A percentile compares a stretch with the other conserved stretches of the same genome.
These are phyloP conservation scores for Metopolophium dirhodum DNA, from an alignment of 1,140 invertebrate species.

Conservation along the genomic window DNA sequence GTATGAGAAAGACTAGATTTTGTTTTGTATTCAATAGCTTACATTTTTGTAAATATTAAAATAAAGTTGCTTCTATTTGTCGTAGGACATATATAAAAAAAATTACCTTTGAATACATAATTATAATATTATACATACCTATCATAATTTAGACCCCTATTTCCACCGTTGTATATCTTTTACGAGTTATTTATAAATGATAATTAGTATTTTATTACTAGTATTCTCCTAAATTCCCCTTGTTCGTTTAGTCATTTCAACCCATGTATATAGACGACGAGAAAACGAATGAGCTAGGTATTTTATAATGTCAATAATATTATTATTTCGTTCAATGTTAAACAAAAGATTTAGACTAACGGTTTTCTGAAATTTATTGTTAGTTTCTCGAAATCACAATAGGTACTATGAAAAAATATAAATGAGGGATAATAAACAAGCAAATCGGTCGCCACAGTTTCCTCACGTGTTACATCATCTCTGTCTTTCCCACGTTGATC, in stretches of 20 bases:
- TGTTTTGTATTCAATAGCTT: not conserved
- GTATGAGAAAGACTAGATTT: not conserved
- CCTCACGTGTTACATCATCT: too few species aligned
- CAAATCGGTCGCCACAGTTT: too few species aligned
- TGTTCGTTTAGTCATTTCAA: too few species aligned
- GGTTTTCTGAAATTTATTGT: too few species aligned
- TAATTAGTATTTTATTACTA: not conserved
- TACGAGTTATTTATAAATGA: not conserved
- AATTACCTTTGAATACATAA: not conserved
- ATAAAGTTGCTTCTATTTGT: not conserved
- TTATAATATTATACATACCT: not conserved
- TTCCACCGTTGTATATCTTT: not conserved
- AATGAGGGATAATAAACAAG: too few species aligned
- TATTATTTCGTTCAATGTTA: not conserved
- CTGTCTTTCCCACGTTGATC: too few species aligned
- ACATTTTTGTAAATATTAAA: not conserved
- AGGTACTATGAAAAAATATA: too few species aligned
- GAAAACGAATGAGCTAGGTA: too few species aligned
- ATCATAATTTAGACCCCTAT: not conserved
- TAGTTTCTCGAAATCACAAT: too few species aligned
- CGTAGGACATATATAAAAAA: not conserved
- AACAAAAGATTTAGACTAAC: not conserved
- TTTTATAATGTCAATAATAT: too few species aligned
- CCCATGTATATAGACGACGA: too few species aligned
- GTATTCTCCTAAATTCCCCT: too few species aligned